Conservation (phyloP, 2,113 vertebrate species). For the Odontophorus gujanensis region DNA sequence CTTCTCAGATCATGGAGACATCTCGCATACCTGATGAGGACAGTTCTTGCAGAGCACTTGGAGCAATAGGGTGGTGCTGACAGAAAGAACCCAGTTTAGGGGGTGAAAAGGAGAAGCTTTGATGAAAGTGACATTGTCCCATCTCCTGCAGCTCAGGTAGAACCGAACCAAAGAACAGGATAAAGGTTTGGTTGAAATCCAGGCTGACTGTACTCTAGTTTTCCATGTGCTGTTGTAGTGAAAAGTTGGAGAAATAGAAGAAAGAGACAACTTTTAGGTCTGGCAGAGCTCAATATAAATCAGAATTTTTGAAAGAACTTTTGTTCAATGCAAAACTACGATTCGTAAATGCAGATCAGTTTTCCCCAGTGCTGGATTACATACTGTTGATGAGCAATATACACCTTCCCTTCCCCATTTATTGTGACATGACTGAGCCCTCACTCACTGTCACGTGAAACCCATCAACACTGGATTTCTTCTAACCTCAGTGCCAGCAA, state of each 20-base stretch:
- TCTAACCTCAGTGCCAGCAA: background rate
- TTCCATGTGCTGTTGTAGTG: background rate
- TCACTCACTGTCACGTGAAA: background rate
- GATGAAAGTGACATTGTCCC: accelerated
- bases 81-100: background rate
- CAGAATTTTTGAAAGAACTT: background rate
- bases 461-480: background rate
- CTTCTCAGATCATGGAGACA: accelerated
- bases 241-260: background rate
- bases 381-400: background rate
- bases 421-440: background rate
- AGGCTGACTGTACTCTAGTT: background rate
- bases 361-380: background rate
- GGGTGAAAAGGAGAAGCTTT: background rate
- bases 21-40: background rate
- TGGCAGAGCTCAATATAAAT: background rate
- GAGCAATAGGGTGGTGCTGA: background rate
- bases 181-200: background rate
- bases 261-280: background rate
- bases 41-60: background rate
- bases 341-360: background rate
- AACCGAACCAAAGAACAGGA: background rate
- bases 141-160: background rate
- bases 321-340: background rate
- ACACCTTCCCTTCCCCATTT: background rate